Evolutionary conservation across 2,888 invertebrate species (phyloP).

Genomic region (Abrostola triplasia): DNA sequence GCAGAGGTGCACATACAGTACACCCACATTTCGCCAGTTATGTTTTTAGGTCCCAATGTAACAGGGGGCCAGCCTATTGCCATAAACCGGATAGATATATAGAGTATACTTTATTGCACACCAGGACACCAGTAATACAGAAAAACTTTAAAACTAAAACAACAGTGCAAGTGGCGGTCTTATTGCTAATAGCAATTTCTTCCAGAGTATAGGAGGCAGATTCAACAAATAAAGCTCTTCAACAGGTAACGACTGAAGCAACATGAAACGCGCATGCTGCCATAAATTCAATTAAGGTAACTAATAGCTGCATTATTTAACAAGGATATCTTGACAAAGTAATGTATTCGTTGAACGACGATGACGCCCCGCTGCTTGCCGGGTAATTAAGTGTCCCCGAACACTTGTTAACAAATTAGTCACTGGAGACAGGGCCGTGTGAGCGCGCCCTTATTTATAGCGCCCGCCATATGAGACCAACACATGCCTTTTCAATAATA

Average conservation of each 20-base stretch:
- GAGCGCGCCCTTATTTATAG: constrained; percentile 77
- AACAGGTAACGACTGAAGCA: constrained; percentile 38
- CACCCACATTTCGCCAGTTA: too few relatives aligned
- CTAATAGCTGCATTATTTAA: constrained; percentile 75
- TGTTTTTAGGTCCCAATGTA: too few relatives aligned
- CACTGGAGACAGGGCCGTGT: constrained; percentile 72
- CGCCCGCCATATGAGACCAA: constrained; percentile 52
- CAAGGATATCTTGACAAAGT: constrained; percentile 74
- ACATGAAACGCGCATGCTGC: constrained; percentile 42
- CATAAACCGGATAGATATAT: too few relatives aligned
- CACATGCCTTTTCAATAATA: constrained; percentile 37
- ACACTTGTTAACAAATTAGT: constrained; percentile 86
- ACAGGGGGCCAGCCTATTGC: too few relatives aligned
- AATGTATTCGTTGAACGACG: constrained; percentile 75
- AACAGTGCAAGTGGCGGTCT: too few relatives aligned
- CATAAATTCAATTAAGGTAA: constrained; percentile 73
- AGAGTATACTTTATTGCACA: too few relatives aligned
- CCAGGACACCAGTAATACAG: too few relatives aligned
- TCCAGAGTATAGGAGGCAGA: too few relatives aligned
- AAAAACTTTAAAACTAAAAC: too few relatives aligned
- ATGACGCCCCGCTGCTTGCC: constrained; percentile 81
- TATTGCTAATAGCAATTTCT: too few relatives aligned
- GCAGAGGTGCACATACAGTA: too few relatives aligned
- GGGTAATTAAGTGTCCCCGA: constrained; percentile 79
- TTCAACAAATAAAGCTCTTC: constrained; percentile 13